These are phyloP conservation scores for Drosophila hamatofila DNA, from an alignment of 2,888 invertebrate genomes.

Conservation along the genomic window DNA sequence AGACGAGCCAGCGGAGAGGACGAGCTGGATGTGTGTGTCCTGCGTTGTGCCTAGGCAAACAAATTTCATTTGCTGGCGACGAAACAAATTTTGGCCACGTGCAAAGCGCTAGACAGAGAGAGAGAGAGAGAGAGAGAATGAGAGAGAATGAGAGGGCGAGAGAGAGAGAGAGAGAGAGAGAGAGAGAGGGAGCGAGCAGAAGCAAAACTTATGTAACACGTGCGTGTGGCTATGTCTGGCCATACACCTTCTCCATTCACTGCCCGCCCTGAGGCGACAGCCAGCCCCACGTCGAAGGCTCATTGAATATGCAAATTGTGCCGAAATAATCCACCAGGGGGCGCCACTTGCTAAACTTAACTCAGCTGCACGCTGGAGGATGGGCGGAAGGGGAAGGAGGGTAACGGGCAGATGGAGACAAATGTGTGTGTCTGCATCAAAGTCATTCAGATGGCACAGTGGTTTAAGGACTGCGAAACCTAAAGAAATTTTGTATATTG, in stretches of 20 bases:
- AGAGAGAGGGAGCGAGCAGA: neutral
- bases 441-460: constrained; percentile 22
- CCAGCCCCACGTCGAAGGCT: constrained; percentile 55
- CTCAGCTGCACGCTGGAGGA: neutral
- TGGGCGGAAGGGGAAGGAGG: accelerated
- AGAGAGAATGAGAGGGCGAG: constrained; percentile 1
- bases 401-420: neutral
- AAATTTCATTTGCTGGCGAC: constrained; percentile 76
- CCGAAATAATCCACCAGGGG: constrained; percentile 67
- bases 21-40: constrained; percentile 1
- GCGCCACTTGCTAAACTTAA: constrained; percentile 48
- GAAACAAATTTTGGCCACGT: constrained; percentile 77
- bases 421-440: constrained; percentile 29
- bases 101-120: constrained; percentile 46
- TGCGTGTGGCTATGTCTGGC: constrained; percentile 48
- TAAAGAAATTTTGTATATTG: no score
- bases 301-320: constrained; percentile 82
- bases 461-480: neutral
- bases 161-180: neutral
- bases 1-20: constrained; percentile 43
- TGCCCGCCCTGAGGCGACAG: constrained; percentile 19
- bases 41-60: constrained; percentile 60
- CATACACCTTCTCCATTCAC: constrained; percentile 12
- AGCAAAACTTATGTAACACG: constrained; percentile 72
- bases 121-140: neutral